Evolutionary conservation across 2,113 vertebrate species (phyloP), one percentile per base, ranked within the genome.

Genomic region (Eidolon helvum): DNA sequence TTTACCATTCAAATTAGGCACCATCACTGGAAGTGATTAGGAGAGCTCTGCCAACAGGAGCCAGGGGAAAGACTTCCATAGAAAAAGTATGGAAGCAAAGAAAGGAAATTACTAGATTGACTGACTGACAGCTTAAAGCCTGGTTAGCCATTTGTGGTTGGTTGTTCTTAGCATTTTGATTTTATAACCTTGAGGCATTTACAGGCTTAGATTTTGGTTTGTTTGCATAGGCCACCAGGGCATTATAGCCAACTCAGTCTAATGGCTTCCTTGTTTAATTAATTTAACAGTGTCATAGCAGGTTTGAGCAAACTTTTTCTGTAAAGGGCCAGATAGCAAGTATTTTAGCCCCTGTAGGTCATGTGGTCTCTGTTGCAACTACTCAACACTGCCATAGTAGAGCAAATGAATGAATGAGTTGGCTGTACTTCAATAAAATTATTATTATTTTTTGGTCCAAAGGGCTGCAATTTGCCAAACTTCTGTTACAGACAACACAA

Each of bases 131-230:
- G 87, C n/a, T 66, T 78, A 53, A 78, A 40, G 63, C 61, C 59
- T 43, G 15, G 30, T 28, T 74, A 45, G 35, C 22, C 15, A 1
- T 53, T 72, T 94, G 77, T 83, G 77, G 43, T 24, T 74, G 77
- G 24, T 43, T 83, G 57, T 65, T 68, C 57, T 89, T 55, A 82
- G 55, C 12, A 2, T 83, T 94, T 82, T 72, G 53, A 72, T 82
- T 94, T 88, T 30, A 38, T 63, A 72, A 71, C 55, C 28, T 38
- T 80, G 75, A 72, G 21, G 21, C 30, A 72, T 82, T 82, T 72
- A 80, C 22, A 88, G 92, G 43, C 55, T 72, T 82, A 80, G 85
- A 43, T 88, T 89, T 82, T 2, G 66, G n/a, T 74, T 88, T 94
- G 55, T 16, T 65, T 72, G 40, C 28, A 26, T 15, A 45, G 68